A percentile compares a stretch with the other conserved stretches of the same genome.
These are phyloP conservation scores for Apis cerana DNA, from an alignment of 1,140 invertebrate genomes.

Conservation along the genomic window DNA sequence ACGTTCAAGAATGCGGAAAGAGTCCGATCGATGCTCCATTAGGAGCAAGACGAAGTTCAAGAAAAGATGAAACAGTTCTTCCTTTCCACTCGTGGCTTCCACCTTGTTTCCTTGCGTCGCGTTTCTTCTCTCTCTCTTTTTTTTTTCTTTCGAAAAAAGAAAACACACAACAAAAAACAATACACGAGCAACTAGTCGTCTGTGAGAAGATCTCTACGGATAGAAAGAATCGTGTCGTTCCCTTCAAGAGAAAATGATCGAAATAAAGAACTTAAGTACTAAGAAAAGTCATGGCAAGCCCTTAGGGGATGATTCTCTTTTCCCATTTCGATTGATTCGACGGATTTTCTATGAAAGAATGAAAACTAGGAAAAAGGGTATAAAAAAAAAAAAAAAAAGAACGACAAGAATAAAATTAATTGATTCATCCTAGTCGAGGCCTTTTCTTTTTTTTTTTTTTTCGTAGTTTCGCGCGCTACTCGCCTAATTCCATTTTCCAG, in stretches of 20 bases:
- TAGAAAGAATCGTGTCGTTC: background rate
- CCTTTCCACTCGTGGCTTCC: background rate
- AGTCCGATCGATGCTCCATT: background rate
- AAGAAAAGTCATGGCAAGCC: constrained; percentile 46
- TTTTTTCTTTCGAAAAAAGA: background rate
- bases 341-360: background rate
- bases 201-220: background rate
- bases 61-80: constrained; percentile 3
- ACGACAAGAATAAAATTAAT: background rate
- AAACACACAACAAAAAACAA: background rate
- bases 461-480: background rate
- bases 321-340: background rate
- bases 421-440: background rate
- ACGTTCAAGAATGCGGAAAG: constrained; percentile 13
- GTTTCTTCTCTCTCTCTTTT: background rate
- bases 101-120: background rate
- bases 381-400: background rate
- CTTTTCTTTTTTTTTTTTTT: background rate
- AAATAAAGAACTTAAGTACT: constrained; percentile 39
- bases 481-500: background rate
- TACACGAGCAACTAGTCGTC: constrained; percentile 33
- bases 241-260: background rate
- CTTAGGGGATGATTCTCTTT: background rate
- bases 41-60: background rate
- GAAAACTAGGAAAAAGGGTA: background rate